Evolutionary conservation across 1,140 invertebrate genomes (phyloP), one percentile per base, ranked within the genome.

Genomic region (Dryas iulia): DNA sequence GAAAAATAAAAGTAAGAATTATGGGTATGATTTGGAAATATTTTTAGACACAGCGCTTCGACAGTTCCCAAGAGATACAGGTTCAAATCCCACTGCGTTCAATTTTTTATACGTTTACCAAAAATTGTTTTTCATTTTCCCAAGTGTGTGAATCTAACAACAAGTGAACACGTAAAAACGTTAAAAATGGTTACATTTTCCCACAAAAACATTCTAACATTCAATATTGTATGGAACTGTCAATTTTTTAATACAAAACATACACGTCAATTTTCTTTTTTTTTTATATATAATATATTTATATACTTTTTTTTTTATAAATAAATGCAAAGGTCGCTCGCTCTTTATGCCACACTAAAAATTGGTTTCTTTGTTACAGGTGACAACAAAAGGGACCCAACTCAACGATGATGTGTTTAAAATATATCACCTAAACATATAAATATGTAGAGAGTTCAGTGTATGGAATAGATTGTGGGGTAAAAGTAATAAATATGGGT

Each of bases 321-420:
- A 61, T 66, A 66, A 61, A 71, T 71, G 30, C 63, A 66, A 71
- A 66, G 59, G 63, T 64, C 69, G 58, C 28, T 64, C 69, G 58
- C 28, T 70, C 58, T 71, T 71, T 71, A 64, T 35, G 52, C 60
- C 33, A 64, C 63, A 62, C 47, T 69, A 69, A 69, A 71, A 71
- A 71, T 77, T 73, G 72, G 74, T 76, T 79, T 74, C 75, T 74
- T 83, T 81, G 81, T 83, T 83, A 57, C 79, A 83, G 81, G 76
- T 78, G 77, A 73, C 73, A 70, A 71, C 63, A 75, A 66, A 75
- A 69, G 73, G 30, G 69, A 76, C 73, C 69, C 73, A 69, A 66
- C 66, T 74, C 73, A 74, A 60, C 54, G 54, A 71, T 74, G 68
- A 67, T 47, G 64, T 74, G 64, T 60, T 70, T 57, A 59, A 70